These are phyloP conservation scores for Apostichopus californicus DNA, from an alignment of 35 echinoderm and acorn worm genomes.

Conservation along the genomic window DNA sequence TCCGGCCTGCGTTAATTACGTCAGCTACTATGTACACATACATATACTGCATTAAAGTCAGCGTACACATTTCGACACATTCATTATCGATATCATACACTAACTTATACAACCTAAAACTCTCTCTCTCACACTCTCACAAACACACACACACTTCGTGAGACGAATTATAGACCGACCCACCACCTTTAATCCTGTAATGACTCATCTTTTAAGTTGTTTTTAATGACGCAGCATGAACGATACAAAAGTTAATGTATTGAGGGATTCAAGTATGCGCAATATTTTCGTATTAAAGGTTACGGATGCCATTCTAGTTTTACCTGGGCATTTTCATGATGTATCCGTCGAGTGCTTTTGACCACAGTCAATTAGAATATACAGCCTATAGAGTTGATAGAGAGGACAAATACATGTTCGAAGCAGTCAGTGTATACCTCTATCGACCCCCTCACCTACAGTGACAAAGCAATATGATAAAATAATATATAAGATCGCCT, in stretches of 20 bases:
- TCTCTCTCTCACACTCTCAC: too few relatives aligned
- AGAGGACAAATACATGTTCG: not conserved
- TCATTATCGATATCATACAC: too few relatives aligned
- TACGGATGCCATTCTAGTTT: not conserved
- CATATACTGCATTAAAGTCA: too few relatives aligned
- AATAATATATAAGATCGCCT: not conserved
- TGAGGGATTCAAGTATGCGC: not conserved
- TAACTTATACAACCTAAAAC: too few relatives aligned
- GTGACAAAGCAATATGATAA: not conserved
- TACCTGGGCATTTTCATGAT: not conserved
- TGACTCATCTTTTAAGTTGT: not conserved
- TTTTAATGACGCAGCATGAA: not conserved
- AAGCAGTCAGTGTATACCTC: not conserved
- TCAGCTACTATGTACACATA: too few relatives aligned
- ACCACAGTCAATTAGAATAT: not conserved
- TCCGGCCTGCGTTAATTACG: too few relatives aligned
- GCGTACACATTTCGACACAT: too few relatives aligned
- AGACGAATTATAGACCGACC: not conserved
- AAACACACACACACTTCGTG: too few relatives aligned
- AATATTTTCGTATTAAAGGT: not conserved
- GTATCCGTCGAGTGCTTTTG: not conserved
- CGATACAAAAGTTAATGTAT: not conserved
- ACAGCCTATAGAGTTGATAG: not conserved
- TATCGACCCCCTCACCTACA: not conserved
- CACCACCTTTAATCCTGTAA: not conserved